phyloP scores from a whole-genome alignment of 37 sponge, comb jelly and placozoan species.

The Aplysina aerophoba region DNA sequence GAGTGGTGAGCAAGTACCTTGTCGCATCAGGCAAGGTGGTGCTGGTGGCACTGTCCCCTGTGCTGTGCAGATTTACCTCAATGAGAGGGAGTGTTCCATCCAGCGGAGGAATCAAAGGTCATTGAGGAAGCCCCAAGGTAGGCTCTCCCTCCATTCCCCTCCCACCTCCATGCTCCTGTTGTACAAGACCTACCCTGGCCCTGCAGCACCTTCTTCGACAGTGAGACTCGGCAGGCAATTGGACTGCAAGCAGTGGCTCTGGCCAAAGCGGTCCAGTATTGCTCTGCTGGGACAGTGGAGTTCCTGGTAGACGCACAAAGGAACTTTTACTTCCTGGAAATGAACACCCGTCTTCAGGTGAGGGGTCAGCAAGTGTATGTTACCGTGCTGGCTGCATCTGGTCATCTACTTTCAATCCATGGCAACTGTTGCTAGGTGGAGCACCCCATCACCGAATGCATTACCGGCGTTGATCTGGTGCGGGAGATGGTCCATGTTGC shows the following conservation, averaged over 20 bases:
- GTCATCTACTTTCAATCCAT: not conserved
- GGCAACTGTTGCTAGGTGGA: conserved; percentile 70
- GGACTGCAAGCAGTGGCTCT: conserved; percentile 91
- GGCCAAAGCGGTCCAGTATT: conserved; percentile 88
- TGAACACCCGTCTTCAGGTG: conserved; percentile 98
- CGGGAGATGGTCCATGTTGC: conserved; percentile 92
- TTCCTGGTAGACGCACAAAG: conserved; percentile 93
- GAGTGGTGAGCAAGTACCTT: conserved; percentile 78
- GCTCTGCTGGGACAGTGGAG: conserved; percentile 95
- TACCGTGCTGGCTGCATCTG: not conserved
- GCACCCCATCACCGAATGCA: conserved; percentile 98
- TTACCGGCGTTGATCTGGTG: conserved; percentile 94
- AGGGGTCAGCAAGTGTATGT: not conserved
- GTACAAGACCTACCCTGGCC: not conserved
- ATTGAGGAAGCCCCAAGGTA: conserved; percentile 97
- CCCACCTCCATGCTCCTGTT: not conserved
- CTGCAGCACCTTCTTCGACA: conserved; percentile 81
- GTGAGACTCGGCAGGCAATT: conserved; percentile 85
- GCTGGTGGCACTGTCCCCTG: no score
- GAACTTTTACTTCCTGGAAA: conserved; percentile 98
- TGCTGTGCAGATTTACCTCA: conserved; percentile 74
- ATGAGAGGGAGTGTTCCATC: conserved; percentile 98
- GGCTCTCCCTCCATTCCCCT: no score
- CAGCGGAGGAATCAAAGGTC: conserved; percentile 97
- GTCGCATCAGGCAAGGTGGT: no score